Percentiles rank a stretch among this genome's conserved stretches.
phyloP scores from a whole-genome alignment of 2,113 vertebrate genomes.

The Chionodraco myersi region DNA sequence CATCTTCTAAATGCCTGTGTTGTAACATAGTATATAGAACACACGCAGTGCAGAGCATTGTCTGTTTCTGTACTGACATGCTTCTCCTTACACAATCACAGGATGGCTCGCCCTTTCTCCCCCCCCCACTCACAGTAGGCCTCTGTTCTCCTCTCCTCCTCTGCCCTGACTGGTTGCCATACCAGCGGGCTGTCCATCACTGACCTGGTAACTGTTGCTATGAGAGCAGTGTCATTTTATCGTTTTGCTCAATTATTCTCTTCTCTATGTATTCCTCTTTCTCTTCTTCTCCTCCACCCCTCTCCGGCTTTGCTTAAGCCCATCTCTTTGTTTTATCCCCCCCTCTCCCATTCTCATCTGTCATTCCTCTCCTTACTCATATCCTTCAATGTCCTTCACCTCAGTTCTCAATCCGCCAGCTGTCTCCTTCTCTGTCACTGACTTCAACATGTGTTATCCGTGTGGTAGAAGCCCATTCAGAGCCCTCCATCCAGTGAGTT shows the following conservation, averaged over 20 bases:
- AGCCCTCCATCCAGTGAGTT: too few species aligned
- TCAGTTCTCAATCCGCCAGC: slow-evolving; percentile 30
- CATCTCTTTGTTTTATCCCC: slow-evolving; percentile 24
- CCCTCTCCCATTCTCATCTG: slow-evolving; percentile 17
- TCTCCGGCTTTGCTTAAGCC: slow-evolving; percentile 13
- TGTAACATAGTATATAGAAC: not conserved
- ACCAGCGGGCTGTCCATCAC: slow-evolving; percentile 61
- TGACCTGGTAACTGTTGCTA: slow-evolving; percentile 69
- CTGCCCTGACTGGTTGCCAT: slow-evolving; percentile 66
- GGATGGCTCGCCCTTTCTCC: not conserved
- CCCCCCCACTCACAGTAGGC: slow-evolving; percentile 19
- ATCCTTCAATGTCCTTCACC: slow-evolving; percentile 56
- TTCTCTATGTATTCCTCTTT: slow-evolving; percentile 19
- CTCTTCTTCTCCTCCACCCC: slow-evolving; percentile 16
- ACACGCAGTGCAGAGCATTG: not conserved
- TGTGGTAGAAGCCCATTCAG: not conserved
- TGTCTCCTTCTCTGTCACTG: slow-evolving; percentile 43
- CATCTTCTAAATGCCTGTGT: slow-evolving; percentile 13
- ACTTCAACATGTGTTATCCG: slow-evolving; percentile 66
- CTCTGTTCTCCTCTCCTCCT: slow-evolving; percentile 44
- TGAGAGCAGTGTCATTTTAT: slow-evolving; percentile 61
- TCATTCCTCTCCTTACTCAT: slow-evolving; percentile 42
- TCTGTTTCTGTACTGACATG: not conserved
- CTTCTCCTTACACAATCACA: not conserved
- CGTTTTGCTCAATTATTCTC: slow-evolving; percentile 30